Evolutionary conservation across 2,113 vertebrate species (phyloP).

Genomic region (Cricetomys ansorgei): DNA sequence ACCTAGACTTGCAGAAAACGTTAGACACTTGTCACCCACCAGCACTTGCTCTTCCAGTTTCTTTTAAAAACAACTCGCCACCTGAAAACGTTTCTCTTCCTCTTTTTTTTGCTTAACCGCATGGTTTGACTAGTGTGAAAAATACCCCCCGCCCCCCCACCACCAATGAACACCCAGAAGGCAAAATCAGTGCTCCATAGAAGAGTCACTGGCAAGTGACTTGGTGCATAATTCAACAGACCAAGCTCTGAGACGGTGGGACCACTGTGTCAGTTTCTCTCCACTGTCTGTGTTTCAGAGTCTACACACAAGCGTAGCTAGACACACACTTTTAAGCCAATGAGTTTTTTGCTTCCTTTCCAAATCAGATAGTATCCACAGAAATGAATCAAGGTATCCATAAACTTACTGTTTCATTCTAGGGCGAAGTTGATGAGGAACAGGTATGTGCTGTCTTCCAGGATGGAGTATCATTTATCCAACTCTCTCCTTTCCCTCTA

Average conservation of each 20-base stretch:
- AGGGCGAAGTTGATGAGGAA: background rate
- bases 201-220: no score
- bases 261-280: background rate
- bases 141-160: background rate
- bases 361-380: background rate
- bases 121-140: background rate
- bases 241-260: background rate
- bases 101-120: background rate
- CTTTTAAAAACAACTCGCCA: background rate
- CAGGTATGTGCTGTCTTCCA: background rate
- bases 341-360: background rate
- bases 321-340: background rate
- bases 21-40: background rate
- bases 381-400: background rate
- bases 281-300: background rate
- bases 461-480: no score
- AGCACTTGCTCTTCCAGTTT: background rate
- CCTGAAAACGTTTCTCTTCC: background rate
- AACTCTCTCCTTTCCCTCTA: background rate
- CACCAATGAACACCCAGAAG: background rate
- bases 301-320: background rate
- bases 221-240: background rate
- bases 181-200: background rate
- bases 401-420: background rate
- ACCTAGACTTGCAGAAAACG: background rate